Percentiles rank a stretch among this genome's conserved stretches.
Evolutionary conservation across 2,888 invertebrate genomes (phyloP).

Genomic region (Candidula unifasciata): DNA sequence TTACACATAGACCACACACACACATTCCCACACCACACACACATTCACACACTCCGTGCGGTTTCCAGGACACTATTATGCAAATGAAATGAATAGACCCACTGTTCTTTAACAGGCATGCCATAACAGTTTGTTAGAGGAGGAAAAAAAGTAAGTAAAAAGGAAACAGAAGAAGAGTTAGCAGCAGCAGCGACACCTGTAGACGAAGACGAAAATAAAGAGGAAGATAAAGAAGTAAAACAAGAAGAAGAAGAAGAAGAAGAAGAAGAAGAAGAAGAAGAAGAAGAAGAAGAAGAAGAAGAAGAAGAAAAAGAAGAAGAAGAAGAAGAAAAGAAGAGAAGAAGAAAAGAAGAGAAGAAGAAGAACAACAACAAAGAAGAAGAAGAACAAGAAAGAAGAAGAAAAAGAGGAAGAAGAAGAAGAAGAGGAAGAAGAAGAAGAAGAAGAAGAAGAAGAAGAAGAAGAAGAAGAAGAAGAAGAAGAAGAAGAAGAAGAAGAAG

Average conservation of each 20-base stretch:
- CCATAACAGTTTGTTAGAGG: not conserved
- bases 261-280: slow-evolving; percentile 9
- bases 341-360: not conserved
- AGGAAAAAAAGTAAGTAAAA: not conserved
- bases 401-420: slow-evolving; percentile 11
- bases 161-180: not conserved
- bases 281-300: slow-evolving; percentile 13
- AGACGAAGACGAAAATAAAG: not conserved
- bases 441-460: too few species aligned
- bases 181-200: not conserved
- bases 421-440: too few species aligned
- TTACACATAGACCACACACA: not conserved
- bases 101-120: too few species aligned
- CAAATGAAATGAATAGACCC: not conserved
- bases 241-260: slow-evolving; percentile 10
- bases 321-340: not conserved
- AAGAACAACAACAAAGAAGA: not conserved
- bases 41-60: not conserved
- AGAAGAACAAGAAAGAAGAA: slow-evolving; percentile 3
- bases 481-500: too few species aligned
- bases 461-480: too few species aligned
- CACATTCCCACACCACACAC: not conserved
- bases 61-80: not conserved
- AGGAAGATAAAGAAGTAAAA: slow-evolving; percentile 3
- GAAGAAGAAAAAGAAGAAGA: slow-evolving; percentile 5